Conservation (phyloP, 2,797 vertebrate species). For the Chelonia mydas region DNA sequence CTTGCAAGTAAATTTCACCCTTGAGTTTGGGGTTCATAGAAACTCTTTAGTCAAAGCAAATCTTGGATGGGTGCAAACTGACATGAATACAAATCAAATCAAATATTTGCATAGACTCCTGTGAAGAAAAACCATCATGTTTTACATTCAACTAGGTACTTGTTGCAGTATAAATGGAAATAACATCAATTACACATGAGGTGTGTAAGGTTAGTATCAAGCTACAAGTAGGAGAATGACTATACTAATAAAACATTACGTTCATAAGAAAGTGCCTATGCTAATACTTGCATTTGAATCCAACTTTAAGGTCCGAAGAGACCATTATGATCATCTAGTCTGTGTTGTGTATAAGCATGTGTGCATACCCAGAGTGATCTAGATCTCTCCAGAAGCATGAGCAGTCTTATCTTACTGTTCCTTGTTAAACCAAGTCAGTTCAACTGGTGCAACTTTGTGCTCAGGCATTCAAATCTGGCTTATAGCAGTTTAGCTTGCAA, state of each 20-base stretch:
- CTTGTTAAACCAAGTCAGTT: background rate
- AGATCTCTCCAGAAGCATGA: background rate
- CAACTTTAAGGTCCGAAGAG: no score
- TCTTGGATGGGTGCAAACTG: background rate
- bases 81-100: background rate
- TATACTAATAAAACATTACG: background rate
- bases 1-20: background rate
- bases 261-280: background rate
- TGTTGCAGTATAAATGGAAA: background rate
- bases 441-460: background rate
- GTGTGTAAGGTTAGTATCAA: background rate
- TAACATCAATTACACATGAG: background rate
- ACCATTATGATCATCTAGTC: no score
- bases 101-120: background rate
- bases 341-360: background rate
- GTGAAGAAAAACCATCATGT: background rate
- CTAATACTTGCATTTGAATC: background rate
- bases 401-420: background rate
- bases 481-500: background rate
- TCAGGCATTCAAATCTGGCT: background rate
- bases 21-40: background rate
- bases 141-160: background rate
- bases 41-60: conserved; percentile 2
- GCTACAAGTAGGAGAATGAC: background rate
- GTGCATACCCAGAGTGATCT: background rate